Conservation (phyloP, 1,140 invertebrate species). For the Papilio helenus region DNA sequence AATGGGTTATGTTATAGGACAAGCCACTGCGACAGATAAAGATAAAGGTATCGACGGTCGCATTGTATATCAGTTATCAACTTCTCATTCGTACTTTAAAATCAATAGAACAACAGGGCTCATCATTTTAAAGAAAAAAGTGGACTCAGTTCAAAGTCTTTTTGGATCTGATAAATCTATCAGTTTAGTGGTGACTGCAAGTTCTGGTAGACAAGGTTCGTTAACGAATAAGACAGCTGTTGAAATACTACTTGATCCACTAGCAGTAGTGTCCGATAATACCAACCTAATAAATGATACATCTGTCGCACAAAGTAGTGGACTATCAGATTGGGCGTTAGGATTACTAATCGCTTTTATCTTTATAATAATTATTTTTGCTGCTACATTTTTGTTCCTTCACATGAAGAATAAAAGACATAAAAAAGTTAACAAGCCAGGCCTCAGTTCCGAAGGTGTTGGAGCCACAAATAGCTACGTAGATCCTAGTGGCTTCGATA, state of each 20-base stretch:
- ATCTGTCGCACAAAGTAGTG: slow-evolving; percentile 84
- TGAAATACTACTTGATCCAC: slow-evolving; percentile 91
- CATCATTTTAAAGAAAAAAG: slow-evolving; percentile 91
- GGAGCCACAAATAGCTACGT: slow-evolving; percentile 91
- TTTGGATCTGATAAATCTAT: slow-evolving; percentile 87
- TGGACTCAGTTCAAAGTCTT: slow-evolving; percentile 84
- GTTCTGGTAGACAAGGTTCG: slow-evolving; percentile 93
- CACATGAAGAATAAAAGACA: slow-evolving; percentile 92
- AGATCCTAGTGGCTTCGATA: slow-evolving; percentile 93
- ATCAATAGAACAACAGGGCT: slow-evolving; percentile 95
- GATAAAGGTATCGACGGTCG: slow-evolving; percentile 96
- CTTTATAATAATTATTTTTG: slow-evolving; percentile 91
- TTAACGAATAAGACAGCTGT: slow-evolving; percentile 93
- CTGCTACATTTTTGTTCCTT: slow-evolving; percentile 91
- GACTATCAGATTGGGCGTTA: slow-evolving; percentile 93
- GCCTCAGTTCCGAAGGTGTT: slow-evolving; percentile 87
- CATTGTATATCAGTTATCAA: slow-evolving; percentile 94
- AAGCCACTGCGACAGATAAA: slow-evolving; percentile 93
- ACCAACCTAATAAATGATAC: slow-evolving; percentile 69
- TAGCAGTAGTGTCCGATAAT: slow-evolving; percentile 82
- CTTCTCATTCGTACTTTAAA: slow-evolving; percentile 93
- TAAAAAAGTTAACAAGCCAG: slow-evolving; percentile 91
- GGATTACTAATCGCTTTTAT: slow-evolving; percentile 92
- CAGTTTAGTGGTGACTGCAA: slow-evolving; percentile 92
- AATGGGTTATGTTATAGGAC: slow-evolving; percentile 91